A percentile compares a stretch with the other conserved stretches of the same genome.
These are phyloP conservation scores for Jaculus jaculus DNA, from an alignment of 2,113 vertebrate genomes.

Conservation along the genomic window DNA sequence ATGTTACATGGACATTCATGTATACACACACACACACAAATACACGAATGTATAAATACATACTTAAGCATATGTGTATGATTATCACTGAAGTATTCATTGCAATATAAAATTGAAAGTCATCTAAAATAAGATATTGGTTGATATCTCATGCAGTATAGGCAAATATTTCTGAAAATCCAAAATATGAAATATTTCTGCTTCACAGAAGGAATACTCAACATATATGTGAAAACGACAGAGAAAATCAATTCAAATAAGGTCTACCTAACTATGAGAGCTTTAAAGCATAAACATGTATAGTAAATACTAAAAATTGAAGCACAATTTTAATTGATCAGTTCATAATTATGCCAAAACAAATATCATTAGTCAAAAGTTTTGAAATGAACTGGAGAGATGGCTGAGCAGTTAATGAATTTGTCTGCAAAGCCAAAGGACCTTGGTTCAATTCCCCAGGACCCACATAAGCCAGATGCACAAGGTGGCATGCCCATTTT, in stretches of 20 bases:
- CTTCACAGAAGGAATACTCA: not conserved
- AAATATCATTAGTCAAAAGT: not conserved
- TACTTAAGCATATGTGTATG: too few species aligned
- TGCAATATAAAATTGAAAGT: not conserved
- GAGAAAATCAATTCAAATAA: not conserved
- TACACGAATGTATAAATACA: too few species aligned
- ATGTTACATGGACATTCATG: not conserved
- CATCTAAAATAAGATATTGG: not conserved
- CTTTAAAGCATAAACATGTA: not conserved
- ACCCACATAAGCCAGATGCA: too few species aligned
- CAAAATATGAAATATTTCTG: not conserved
- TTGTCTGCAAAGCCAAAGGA: too few species aligned
- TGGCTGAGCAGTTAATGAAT: too few species aligned
- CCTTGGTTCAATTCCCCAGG: too few species aligned
- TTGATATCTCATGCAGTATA: not conserved
- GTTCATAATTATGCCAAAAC: not conserved
- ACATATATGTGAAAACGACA: not conserved
- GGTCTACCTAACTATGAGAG: not conserved
- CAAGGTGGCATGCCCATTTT: too few species aligned
- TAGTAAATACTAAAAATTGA: not conserved
- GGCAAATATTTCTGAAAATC: not conserved
- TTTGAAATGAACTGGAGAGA: too few species aligned
- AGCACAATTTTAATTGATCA: not conserved
- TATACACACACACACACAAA: too few species aligned
- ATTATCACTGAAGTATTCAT: not conserved